A percentile compares a stretch with the other conserved stretches of the same genome.
These are phyloP conservation scores for Acanthaster planci DNA, from an alignment of 35 echinoderm and acorn worm genomes.

Conservation along the genomic window DNA sequence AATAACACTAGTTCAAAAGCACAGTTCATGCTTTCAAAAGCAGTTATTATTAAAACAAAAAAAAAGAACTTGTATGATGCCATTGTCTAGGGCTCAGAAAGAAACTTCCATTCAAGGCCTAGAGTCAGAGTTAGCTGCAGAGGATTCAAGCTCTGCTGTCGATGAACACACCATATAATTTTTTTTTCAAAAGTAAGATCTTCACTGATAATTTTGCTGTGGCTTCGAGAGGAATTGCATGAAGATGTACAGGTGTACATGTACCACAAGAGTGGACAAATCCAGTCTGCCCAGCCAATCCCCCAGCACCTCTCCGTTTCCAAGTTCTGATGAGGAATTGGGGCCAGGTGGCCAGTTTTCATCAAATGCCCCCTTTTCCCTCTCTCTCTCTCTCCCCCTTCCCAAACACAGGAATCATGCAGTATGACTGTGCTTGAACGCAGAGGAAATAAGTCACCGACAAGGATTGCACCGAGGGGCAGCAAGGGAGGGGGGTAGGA, in stretches of 20 bases:
- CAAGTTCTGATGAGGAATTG: background rate
- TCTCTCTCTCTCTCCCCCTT: background rate
- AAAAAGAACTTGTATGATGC: too few relatives aligned
- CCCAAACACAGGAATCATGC: slow-evolving; percentile 24
- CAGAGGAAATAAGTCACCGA: slow-evolving; percentile 23
- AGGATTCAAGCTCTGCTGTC: too few relatives aligned
- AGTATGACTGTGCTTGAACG: slow-evolving; percentile 25
- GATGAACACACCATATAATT: background rate
- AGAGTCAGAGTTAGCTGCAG: too few relatives aligned
- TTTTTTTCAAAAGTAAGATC: background rate
- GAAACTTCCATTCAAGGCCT: too few relatives aligned
- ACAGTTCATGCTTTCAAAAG: too few relatives aligned
- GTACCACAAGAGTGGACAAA: background rate
- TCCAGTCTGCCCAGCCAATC: background rate
- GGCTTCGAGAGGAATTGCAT: background rate
- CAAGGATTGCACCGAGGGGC: background rate
- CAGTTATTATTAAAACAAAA: too few relatives aligned
- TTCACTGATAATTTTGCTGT: background rate
- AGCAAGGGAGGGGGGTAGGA: background rate
- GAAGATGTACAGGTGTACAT: background rate
- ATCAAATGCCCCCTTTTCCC: background rate
- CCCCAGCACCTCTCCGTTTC: background rate
- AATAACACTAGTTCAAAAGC: too few relatives aligned
- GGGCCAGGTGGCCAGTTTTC: slow-evolving; percentile 19
- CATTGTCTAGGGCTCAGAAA: too few relatives aligned